phyloP scores from a whole-genome alignment of 2,113 vertebrate species.

The Ammospiza caudacuta region DNA sequence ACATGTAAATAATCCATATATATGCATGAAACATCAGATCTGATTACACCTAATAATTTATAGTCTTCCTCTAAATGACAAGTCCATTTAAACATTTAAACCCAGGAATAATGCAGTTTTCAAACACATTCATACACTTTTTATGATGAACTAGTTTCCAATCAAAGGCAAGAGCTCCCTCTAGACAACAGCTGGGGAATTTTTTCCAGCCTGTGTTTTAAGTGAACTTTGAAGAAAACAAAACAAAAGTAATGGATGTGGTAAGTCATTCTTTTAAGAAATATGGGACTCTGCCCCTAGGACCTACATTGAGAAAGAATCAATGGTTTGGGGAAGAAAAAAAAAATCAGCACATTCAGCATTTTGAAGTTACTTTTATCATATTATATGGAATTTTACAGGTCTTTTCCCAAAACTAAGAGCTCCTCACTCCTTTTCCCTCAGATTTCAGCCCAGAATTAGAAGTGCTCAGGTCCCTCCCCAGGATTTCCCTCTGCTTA shows the following conservation, averaged over 20 bases:
- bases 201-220: neutral
- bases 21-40: neutral
- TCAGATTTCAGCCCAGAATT: neutral
- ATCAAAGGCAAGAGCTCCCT: constrained; percentile 66
- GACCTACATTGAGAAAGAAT: neutral
- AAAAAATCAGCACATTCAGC: neutral
- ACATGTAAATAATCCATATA: neutral
- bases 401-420: neutral
- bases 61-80: neutral
- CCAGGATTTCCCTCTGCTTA: neutral
- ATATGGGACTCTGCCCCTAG: neutral
- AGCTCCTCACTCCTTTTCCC: neutral
- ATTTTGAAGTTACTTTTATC: neutral
- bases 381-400: neutral
- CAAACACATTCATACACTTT: neutral
- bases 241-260: neutral
- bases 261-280: neutral
- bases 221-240: neutral
- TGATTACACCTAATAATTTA: neutral
- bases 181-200: constrained; percentile 15
- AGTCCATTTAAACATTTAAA: neutral
- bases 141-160: neutral
- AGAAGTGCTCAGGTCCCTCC: fast-evolving
- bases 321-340: neutral
- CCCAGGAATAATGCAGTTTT: neutral